Conservation (phyloP, 2,888 invertebrate genomes). For the Eristalis pertinax region DNA sequence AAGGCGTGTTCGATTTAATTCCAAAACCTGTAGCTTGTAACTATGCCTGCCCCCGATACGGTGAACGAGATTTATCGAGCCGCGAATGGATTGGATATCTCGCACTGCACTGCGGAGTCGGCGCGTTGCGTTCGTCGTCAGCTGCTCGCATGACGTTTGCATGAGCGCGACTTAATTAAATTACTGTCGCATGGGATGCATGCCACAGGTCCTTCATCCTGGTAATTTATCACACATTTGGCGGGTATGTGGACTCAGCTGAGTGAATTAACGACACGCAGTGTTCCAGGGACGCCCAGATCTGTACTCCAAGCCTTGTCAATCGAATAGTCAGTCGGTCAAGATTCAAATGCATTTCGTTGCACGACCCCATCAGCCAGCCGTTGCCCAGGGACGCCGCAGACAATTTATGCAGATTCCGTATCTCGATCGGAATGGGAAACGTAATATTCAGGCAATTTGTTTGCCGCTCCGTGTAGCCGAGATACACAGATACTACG, state of each 20-base stretch:
- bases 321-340: not conserved
- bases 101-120: not conserved
- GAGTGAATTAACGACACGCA: conserved; percentile 60
- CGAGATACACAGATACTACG: not conserved
- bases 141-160: conserved; percentile 7
- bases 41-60: conserved; percentile 44
- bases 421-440: conserved; percentile 31
- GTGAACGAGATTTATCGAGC: conserved; percentile 52
- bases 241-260: not conserved
- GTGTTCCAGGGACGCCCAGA: not conserved
- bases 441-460: conserved; percentile 36
- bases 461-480: conserved; percentile 1
- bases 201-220: conserved; percentile 50
- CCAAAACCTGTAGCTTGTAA: conserved; percentile 51
- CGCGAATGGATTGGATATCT: conserved; percentile 20
- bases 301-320: not conserved
- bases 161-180: conserved; percentile 56
- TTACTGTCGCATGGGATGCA: conserved; percentile 54
- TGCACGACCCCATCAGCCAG: not conserved
- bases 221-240: conserved; percentile 57
- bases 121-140: conserved; percentile 1
- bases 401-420: not conserved
- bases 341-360: not conserved
- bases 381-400: not conserved
- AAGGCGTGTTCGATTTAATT: conserved; percentile 69